A percentile compares a stretch with the other conserved stretches of the same genome.
These are phyloP conservation scores for Tetrax tetrax DNA, from an alignment of 2,113 vertebrate genomes.

Conservation along the genomic window DNA sequence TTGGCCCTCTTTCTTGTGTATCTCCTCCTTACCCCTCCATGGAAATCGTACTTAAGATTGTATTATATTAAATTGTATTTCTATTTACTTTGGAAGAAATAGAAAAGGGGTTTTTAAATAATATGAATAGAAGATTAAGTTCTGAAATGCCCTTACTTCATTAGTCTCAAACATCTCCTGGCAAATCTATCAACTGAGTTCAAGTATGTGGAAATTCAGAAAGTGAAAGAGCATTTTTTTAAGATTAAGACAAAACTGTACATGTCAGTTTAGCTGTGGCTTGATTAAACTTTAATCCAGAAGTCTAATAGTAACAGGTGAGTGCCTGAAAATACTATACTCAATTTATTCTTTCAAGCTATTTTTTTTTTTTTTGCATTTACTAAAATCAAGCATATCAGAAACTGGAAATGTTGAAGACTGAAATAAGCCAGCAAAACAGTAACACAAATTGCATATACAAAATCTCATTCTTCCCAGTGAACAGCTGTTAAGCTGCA, in stretches of 20 bases:
- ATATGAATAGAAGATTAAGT: neutral
- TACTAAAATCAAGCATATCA: neutral
- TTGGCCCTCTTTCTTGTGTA: neutral
- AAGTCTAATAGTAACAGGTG: neutral
- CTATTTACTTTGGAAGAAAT: neutral
- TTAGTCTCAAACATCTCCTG: neutral
- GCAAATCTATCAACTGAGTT: neutral
- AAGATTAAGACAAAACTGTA: neutral
- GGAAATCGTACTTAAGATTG: neutral
- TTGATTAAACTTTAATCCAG: neutral
- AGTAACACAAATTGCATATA: neutral
- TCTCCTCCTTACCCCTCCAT: neutral
- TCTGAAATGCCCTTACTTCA: neutral
- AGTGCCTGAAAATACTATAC: neutral
- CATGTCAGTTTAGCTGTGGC: neutral
- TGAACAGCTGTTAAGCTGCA: neutral
- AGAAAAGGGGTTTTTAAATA: rapidly evolving
- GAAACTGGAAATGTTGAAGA: neutral
- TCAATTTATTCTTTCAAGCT: neutral
- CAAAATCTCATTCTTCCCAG: neutral
- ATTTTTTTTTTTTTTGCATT: neutral
- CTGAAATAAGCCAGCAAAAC: neutral
- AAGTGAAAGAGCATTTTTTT: neutral
- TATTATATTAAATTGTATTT: neutral
- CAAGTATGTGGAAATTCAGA: neutral